These are phyloP conservation scores for Camptogramma bilineatum DNA, from an alignment of 2,888 invertebrate species.

Conservation along the genomic window DNA sequence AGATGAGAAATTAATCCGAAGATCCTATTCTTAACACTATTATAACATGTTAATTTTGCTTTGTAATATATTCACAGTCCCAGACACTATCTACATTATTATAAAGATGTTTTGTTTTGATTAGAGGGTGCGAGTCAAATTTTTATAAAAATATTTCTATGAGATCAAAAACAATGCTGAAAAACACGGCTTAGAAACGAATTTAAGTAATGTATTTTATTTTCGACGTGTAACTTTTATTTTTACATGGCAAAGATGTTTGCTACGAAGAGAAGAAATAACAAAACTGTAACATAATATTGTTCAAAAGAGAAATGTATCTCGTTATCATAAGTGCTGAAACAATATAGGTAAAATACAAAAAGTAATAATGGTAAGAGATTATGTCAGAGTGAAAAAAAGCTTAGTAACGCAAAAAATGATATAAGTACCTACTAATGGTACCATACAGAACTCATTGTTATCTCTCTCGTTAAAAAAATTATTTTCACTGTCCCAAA, in stretches of 20 bases:
- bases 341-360: neutral
- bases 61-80: constrained; percentile 46
- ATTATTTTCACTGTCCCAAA: too few relatives aligned
- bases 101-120: neutral
- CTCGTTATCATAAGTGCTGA: neutral
- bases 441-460: too few relatives aligned
- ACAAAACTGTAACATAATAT: constrained; percentile 5
- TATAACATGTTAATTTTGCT: constrained; percentile 63
- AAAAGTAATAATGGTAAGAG: neutral
- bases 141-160: neutral
- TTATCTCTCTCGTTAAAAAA: too few relatives aligned
- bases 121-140: too few relatives aligned
- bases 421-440: too few relatives aligned
- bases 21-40: constrained; percentile 60
- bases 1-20: constrained; percentile 63
- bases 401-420: neutral
- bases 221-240: neutral
- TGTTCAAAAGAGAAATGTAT: neutral
- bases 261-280: neutral
- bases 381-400: too few relatives aligned
- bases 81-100: neutral
- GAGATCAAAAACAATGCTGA: neutral
- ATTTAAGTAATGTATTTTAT: neutral
- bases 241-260: neutral
- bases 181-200: neutral